These are phyloP conservation scores for Danaus plexippus DNA, from an alignment of 1,140 invertebrate genomes.

Conservation along the genomic window DNA sequence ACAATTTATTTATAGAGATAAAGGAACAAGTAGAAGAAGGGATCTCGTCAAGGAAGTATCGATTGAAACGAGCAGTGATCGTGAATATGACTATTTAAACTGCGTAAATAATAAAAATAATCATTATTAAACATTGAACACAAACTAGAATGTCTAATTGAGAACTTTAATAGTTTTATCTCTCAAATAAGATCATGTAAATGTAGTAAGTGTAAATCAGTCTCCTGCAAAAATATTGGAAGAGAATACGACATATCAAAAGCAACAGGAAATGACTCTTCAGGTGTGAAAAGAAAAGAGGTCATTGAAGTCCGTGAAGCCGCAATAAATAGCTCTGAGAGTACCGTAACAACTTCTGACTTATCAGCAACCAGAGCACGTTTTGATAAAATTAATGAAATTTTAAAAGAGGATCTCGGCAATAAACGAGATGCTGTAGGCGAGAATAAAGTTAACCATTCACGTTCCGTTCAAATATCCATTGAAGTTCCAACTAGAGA, in stretches of 20 bases:
- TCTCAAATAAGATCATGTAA: constrained; percentile 31
- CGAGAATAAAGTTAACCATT: background rate
- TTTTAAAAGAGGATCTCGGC: too few species aligned
- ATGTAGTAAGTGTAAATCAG: constrained; percentile 6
- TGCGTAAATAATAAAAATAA: too few species aligned
- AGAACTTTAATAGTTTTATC: constrained; percentile 39
- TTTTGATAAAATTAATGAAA: too few species aligned
- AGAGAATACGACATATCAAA: constrained; percentile 14
- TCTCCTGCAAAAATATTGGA: constrained; percentile 7
- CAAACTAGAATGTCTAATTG: constrained; percentile 22
- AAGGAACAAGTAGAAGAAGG: constrained; percentile 22
- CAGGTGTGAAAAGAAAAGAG: constrained; percentile 9
- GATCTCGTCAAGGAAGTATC: too few species aligned
- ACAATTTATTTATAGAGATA: constrained; percentile 6
- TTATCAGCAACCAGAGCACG: background rate
- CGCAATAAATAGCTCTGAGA: background rate
- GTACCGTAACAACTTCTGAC: background rate
- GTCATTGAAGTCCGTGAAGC: too few species aligned
- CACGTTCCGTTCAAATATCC: constrained; percentile 28
- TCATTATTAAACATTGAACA: too few species aligned
- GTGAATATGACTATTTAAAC: background rate
- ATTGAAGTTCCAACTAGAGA: constrained; percentile 43
- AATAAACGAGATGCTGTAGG: too few species aligned
- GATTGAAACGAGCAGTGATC: too few species aligned
- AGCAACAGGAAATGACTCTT: constrained; percentile 16